These are phyloP conservation scores for Zaprionus capensis DNA, from an alignment of 1,140 invertebrate species.

Conservation along the genomic window DNA sequence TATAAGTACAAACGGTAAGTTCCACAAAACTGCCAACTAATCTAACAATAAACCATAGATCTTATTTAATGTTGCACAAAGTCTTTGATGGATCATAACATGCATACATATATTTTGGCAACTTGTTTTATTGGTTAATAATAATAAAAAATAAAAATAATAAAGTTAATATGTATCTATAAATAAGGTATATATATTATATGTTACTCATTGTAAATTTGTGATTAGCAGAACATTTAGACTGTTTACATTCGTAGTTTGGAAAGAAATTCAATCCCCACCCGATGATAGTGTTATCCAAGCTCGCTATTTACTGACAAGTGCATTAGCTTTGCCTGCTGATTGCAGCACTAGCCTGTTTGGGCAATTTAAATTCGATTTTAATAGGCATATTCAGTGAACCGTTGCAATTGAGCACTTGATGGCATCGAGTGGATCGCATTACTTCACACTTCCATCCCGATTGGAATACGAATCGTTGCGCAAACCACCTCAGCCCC, in stretches of 20 bases:
- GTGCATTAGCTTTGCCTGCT: background rate
- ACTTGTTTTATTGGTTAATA: too few species aligned
- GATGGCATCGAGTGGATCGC: conserved; percentile 15
- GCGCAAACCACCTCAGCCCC: background rate
- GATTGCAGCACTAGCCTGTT: background rate
- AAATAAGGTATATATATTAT: too few species aligned
- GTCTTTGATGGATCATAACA: too few species aligned
- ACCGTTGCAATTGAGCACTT: conserved; percentile 19
- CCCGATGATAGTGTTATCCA: background rate
- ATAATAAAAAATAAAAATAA: too few species aligned
- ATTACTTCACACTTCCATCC: conserved; percentile 25
- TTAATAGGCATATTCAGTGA: conserved; percentile 20
- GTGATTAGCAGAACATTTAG: too few species aligned
- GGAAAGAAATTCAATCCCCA: too few species aligned
- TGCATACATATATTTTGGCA: too few species aligned
- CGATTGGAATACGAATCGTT: conserved; percentile 8
- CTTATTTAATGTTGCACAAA: too few species aligned
- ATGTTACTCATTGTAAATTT: too few species aligned
- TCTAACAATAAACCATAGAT: too few species aligned
- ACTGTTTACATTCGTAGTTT: too few species aligned
- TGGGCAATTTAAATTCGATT: background rate
- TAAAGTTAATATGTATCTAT: too few species aligned
- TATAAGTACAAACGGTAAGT: conserved; percentile 2
- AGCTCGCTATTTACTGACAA: background rate
- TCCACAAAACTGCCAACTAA: background rate